Percentiles rank a stretch among this genome's conserved stretches.
Evolutionary conservation across 2,888 invertebrate species (phyloP).

Genomic region (Marasmarcha lunaedactyla): DNA sequence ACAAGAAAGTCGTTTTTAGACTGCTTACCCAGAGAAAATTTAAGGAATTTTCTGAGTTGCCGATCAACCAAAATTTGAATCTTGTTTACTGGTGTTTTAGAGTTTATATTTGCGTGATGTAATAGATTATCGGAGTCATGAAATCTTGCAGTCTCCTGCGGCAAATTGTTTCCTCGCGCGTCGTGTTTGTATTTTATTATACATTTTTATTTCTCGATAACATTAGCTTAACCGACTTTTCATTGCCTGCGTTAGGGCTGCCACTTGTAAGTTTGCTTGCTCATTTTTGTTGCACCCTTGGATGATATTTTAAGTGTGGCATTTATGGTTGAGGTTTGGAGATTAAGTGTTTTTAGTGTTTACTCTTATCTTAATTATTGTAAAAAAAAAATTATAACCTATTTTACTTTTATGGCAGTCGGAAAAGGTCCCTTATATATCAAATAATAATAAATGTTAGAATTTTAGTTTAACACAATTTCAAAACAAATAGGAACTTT

Average conservation of each 20-base stretch:
- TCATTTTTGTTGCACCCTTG: constrained; percentile 17
- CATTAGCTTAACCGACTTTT: constrained; percentile 72
- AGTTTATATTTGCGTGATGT: constrained; percentile 21
- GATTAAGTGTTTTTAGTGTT: too few species aligned
- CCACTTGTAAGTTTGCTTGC: constrained; percentile 18
- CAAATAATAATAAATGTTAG: too few species aligned
- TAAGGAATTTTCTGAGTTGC: constrained; percentile 54
- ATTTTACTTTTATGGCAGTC: too few species aligned
- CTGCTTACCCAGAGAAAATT: constrained; percentile 33
- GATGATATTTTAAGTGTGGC: too few species aligned
- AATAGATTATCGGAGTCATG: constrained; percentile 34
- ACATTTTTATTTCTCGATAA: constrained; percentile 71
- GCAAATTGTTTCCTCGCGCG: constrained; percentile 69
- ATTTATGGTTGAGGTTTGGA: too few species aligned
- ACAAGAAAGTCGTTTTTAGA: constrained; percentile 25
- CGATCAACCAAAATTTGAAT: constrained; percentile 27
- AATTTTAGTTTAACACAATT: too few species aligned
- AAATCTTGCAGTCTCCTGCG: constrained; percentile 68
- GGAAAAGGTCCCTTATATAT: too few species aligned
- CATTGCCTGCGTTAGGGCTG: constrained; percentile 65
- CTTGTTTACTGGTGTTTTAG: constrained; percentile 21
- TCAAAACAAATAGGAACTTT: too few species aligned
- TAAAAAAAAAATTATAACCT: too few species aligned
- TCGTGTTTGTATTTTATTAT: constrained; percentile 71
- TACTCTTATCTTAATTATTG: too few species aligned